phyloP scores from a whole-genome alignment of 2,888 invertebrate species.

The Arctia plantaginis region DNA sequence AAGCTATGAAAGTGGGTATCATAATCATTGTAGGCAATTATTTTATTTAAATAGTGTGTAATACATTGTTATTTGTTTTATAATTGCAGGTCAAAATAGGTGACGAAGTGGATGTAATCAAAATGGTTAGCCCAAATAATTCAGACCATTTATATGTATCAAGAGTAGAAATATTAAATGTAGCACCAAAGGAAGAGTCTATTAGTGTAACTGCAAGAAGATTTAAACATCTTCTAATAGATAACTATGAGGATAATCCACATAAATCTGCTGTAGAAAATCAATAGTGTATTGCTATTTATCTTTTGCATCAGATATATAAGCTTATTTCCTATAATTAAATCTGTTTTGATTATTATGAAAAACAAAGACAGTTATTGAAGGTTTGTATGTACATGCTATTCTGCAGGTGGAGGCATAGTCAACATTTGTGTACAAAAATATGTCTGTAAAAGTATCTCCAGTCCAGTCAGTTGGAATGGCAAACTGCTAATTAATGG shows the following conservation, averaged over 20 bases:
- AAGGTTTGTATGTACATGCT: not conserved
- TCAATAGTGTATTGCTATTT: conserved; percentile 30
- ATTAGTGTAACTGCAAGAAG: conserved; percentile 88
- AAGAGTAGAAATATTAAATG: conserved; percentile 88
- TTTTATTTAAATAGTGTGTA: not conserved
- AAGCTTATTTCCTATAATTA: not conserved
- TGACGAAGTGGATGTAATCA: conserved; percentile 93
- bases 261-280: conserved; percentile 67
- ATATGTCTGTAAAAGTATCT: too few species aligned
- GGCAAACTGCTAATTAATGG: not conserved
- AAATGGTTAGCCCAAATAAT: conserved; percentile 89
- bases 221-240: conserved; percentile 90
- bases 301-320: not conserved
- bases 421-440: not conserved
- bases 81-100: conserved; percentile 86
- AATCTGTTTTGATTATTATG: not conserved
- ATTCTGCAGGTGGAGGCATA: not conserved
- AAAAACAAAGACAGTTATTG: not conserved
- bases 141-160: conserved; percentile 89
- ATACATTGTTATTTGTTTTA: not conserved
- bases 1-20: too few species aligned
- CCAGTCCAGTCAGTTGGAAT: too few species aligned
- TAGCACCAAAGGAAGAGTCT: conserved; percentile 84
- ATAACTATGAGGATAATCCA: conserved; percentile 89
- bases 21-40: too few species aligned